phyloP scores from a whole-genome alignment of 1,140 invertebrate genomes.

The Propsilocerus akamusi region DNA sequence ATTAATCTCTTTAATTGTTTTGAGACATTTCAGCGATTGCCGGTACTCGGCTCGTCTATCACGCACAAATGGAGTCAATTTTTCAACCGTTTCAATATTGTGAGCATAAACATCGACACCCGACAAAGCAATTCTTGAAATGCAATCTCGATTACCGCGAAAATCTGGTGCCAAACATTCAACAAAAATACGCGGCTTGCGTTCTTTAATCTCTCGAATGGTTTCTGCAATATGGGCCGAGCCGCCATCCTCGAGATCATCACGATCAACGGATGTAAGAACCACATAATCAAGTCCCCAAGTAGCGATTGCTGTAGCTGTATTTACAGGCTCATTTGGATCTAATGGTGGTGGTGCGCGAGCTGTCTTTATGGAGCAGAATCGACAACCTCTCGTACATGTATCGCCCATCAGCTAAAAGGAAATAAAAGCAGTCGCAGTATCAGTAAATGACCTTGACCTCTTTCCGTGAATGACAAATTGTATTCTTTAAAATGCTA shows the following conservation, averaged over 20 bases:
- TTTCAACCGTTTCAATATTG: constrained; percentile 90
- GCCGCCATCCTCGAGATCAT: constrained; percentile 87
- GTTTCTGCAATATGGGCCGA: constrained; percentile 82
- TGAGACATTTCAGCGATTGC: constrained; percentile 71
- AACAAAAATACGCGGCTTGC: constrained; percentile 73
- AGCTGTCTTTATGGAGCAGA: constrained; percentile 98
- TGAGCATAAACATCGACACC: constrained; percentile 92
- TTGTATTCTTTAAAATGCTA: constrained; percentile 8
- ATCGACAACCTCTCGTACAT: constrained; percentile 82
- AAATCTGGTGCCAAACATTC: constrained; percentile 98
- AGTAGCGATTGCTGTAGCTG: constrained; percentile 73
- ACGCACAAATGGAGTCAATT: constrained; percentile 73
- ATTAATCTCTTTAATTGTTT: constrained; percentile 62
- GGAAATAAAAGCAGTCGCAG: not conserved
- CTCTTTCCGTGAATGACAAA: not conserved
- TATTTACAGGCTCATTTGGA: constrained; percentile 80
- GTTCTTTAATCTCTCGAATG: constrained; percentile 55
- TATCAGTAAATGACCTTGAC: constrained; percentile 2
- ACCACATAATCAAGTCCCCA: constrained; percentile 98
- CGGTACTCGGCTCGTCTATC: constrained; percentile 64
- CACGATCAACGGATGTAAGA: constrained; percentile 93
- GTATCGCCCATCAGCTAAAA: constrained; percentile 77
- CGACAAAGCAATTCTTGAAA: constrained; percentile 58
- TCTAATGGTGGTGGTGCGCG: constrained; percentile 79
- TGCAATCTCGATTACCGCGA: constrained; percentile 55